A percentile compares a stretch with the other conserved stretches of the same genome.
Evolutionary conservation across 1,140 invertebrate genomes (phyloP).

Genomic region (Palaemon carinicauda): DNA sequence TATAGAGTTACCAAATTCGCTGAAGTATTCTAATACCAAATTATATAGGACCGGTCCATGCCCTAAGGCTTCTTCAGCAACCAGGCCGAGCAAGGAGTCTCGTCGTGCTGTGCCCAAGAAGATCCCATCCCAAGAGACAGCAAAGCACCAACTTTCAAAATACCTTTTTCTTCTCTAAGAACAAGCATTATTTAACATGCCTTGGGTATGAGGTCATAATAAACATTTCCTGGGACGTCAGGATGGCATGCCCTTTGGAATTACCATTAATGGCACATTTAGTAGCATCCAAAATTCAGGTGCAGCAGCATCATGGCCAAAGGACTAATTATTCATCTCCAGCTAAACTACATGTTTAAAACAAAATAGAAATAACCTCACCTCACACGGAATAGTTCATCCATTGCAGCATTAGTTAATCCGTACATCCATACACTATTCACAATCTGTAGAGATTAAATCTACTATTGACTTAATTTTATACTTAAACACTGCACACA

Average conservation of each 20-base stretch:
- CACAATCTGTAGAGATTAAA: constrained; percentile 20
- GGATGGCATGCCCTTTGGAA: not conserved
- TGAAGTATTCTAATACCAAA: constrained; percentile 43
- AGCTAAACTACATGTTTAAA: constrained; percentile 33
- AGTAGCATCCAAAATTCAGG: not conserved
- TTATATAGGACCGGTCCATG: constrained; percentile 4
- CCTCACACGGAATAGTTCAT: constrained; percentile 7
- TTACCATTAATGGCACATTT: not conserved
- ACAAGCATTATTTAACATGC: no score
- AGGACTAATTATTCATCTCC: constrained; percentile 34
- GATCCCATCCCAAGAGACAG: no score
- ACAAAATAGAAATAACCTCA: not conserved
- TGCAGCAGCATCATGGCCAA: constrained; percentile 35
- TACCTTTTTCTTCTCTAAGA: no score
- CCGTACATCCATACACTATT: constrained; percentile 21
- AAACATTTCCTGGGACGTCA: not conserved
- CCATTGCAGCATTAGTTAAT: constrained; percentile 30
- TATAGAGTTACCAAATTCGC: not conserved
- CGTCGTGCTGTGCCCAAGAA: not conserved
- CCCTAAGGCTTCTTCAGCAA: constrained; percentile 11
- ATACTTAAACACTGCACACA: constrained; percentile 33
- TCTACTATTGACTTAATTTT: constrained; percentile 18
- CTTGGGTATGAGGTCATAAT: not conserved
- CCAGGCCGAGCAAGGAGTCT: constrained; percentile 3
- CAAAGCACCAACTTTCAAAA: no score